A percentile compares a stretch with the other conserved stretches of the same genome.
phyloP scores from a whole-genome alignment of 1,140 invertebrate species.

The Trypoxylus dichotomus region DNA sequence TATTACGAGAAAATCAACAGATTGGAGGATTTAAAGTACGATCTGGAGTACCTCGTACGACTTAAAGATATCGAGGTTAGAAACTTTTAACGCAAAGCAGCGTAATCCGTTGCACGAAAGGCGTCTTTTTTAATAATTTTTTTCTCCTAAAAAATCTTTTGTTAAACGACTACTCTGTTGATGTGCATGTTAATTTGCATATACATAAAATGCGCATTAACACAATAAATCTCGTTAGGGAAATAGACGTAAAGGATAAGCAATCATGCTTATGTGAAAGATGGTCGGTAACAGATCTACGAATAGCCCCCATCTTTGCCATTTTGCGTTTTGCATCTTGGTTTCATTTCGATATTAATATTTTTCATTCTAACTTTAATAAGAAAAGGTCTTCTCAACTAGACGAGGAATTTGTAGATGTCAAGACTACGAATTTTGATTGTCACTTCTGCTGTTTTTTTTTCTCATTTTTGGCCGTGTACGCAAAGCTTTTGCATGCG shows the following conservation, averaged over 20 bases:
- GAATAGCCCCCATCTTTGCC: background rate
- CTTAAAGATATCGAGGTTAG: constrained; percentile 95
- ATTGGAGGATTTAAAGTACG: constrained; percentile 96
- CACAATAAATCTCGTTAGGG: background rate
- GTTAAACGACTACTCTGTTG: constrained; percentile 23
- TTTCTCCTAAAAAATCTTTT: constrained; percentile 22
- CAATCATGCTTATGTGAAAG: background rate
- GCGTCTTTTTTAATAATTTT: constrained; percentile 15
- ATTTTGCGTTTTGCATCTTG: background rate
- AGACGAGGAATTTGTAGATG: background rate
- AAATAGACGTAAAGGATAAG: background rate
- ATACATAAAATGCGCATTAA: constrained; percentile 12
- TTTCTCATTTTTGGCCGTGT: background rate
- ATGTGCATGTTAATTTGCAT: constrained; percentile 27
- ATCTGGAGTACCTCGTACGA: constrained; percentile 96
- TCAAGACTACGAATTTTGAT: background rate
- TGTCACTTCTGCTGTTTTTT: background rate
- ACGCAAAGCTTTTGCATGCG: constrained; percentile 17
- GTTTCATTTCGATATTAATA: constrained; percentile 19
- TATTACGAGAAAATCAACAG: constrained; percentile 85
- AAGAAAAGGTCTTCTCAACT: background rate
- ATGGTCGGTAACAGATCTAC: background rate
- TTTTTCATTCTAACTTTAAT: background rate
- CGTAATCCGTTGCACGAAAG: constrained; percentile 28
- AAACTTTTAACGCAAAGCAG: constrained; percentile 2